Conservation (phyloP, 2,113 vertebrate species). For the Lepus europaeus region DNA sequence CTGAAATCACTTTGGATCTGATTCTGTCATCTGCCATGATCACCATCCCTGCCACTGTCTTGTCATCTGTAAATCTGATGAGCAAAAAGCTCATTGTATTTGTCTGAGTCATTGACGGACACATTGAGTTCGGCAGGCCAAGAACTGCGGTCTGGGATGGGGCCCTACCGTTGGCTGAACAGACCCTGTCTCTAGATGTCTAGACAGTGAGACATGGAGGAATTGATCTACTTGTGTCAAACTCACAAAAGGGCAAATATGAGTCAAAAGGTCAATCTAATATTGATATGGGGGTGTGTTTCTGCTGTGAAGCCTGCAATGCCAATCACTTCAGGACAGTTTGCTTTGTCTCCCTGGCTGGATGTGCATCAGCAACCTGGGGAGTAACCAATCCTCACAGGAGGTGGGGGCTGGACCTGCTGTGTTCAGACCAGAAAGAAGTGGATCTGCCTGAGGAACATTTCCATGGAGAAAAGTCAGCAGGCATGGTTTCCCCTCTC, state of each 20-base stretch:
- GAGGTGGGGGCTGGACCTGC: not conserved
- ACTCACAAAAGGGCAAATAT: slow-evolving; percentile 43
- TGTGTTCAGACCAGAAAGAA: not conserved
- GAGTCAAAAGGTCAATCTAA: slow-evolving; percentile 41
- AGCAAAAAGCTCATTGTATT: slow-evolving; percentile 31
- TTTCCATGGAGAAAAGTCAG: not conserved
- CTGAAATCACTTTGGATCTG: not conserved
- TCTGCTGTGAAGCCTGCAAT: not conserved
- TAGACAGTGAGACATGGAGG: slow-evolving; percentile 6
- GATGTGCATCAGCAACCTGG: not conserved
- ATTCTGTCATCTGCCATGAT: slow-evolving; percentile 64
- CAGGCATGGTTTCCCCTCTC: not conserved
- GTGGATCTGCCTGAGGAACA: not conserved
- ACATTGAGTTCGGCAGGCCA: not conserved
- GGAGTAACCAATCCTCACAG: not conserved
- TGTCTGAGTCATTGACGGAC: slow-evolving; percentile 57
- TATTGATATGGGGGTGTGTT: not conserved
- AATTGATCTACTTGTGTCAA: slow-evolving; percentile 33
- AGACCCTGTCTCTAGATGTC: slow-evolving; percentile 40
- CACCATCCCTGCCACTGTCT: slow-evolving; percentile 7
- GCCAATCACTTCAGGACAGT: not conserved
- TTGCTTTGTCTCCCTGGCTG: not conserved
- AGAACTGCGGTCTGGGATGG: slow-evolving; percentile 3
- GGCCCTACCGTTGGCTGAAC: not conserved
- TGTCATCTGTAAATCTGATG: slow-evolving; percentile 63